These are phyloP conservation scores for Labrus mixtus DNA, from an alignment of 2,113 vertebrate species.

Conservation along the genomic window DNA sequence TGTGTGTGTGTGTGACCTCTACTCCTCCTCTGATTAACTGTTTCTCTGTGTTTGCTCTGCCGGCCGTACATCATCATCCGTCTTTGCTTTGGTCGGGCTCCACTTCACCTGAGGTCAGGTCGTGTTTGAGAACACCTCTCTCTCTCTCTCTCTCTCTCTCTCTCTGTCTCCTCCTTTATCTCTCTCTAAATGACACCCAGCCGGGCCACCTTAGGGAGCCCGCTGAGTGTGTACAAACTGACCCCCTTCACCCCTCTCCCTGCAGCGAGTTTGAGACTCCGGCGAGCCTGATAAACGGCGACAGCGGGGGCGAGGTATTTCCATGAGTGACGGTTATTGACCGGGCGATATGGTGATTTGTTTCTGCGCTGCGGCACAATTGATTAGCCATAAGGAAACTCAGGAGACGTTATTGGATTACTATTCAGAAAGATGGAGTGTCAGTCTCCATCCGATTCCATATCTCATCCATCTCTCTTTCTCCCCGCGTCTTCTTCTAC, in stretches of 20 bases:
- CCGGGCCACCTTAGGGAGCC: conserved; percentile 27
- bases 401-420: conserved; percentile 77
- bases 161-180: conserved; percentile 58
- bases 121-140: conserved; percentile 38
- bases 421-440: conserved; percentile 78
- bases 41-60: conserved; percentile 65
- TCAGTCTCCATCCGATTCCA: conserved; percentile 72
- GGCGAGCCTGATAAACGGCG: conserved; percentile 63
- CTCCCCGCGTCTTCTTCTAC: conserved; percentile 54
- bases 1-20: conserved; percentile 26
- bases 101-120: conserved; percentile 64
- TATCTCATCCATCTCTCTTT: conserved; percentile 74
- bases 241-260: conserved; percentile 28
- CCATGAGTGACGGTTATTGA: conserved; percentile 76
- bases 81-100: conserved; percentile 45
- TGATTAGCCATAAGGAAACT: conserved; percentile 80
- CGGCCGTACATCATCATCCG: conserved; percentile 53
- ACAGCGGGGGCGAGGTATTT: conserved; percentile 66
- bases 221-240: conserved; percentile 33
- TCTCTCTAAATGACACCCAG: conserved; percentile 51
- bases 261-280: background rate
- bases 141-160: conserved; percentile 50
- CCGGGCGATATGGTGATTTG: conserved; percentile 75
- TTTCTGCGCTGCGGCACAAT: conserved; percentile 71
- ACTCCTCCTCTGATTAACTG: conserved; percentile 53